Evolutionary conservation across 2,888 invertebrate species (phyloP).

Genomic region (Lapara coniferarum): DNA sequence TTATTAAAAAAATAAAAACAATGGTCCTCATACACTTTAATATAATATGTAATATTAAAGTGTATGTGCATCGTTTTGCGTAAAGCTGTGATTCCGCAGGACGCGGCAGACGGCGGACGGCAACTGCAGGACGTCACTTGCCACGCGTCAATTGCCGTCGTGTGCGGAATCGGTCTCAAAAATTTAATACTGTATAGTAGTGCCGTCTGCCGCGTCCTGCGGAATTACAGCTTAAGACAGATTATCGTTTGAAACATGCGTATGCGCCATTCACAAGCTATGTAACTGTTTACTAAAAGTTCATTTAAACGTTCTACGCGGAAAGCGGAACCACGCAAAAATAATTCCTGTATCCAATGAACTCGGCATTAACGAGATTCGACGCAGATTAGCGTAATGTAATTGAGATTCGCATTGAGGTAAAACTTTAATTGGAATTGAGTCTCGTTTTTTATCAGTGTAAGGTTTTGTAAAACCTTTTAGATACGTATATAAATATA

Average conservation of each 20-base stretch:
- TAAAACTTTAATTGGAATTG: slow-evolving; percentile 25
- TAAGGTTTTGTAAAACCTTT: slow-evolving; percentile 29
- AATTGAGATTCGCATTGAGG: slow-evolving; percentile 22
- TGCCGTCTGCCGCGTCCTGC: too few species aligned
- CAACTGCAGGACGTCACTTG: too few species aligned
- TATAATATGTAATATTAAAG: too few species aligned
- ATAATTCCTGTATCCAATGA: slow-evolving; percentile 21
- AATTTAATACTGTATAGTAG: too few species aligned
- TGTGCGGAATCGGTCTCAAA: too few species aligned
- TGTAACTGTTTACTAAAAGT: slow-evolving; percentile 24
- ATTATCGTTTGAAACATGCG: background rate
- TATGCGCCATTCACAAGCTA: slow-evolving; percentile 2
- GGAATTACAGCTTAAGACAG: too few species aligned
- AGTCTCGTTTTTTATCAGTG: slow-evolving; percentile 25
- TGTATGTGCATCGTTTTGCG: background rate
- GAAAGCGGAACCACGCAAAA: slow-evolving; percentile 26
- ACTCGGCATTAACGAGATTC: slow-evolving; percentile 26
- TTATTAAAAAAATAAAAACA: too few species aligned
- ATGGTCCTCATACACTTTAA: too few species aligned
- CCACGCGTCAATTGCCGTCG: too few species aligned
- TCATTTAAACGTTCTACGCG: slow-evolving; percentile 21
- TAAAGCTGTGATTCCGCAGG: too few species aligned
- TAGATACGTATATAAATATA: slow-evolving; percentile 35
- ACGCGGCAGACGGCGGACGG: too few species aligned
- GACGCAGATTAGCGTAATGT: slow-evolving; percentile 22